Evolutionary conservation across 1,140 invertebrate species (phyloP), one percentile per base, ranked within the genome.

Genomic region (Lepidurus couesii): DNA sequence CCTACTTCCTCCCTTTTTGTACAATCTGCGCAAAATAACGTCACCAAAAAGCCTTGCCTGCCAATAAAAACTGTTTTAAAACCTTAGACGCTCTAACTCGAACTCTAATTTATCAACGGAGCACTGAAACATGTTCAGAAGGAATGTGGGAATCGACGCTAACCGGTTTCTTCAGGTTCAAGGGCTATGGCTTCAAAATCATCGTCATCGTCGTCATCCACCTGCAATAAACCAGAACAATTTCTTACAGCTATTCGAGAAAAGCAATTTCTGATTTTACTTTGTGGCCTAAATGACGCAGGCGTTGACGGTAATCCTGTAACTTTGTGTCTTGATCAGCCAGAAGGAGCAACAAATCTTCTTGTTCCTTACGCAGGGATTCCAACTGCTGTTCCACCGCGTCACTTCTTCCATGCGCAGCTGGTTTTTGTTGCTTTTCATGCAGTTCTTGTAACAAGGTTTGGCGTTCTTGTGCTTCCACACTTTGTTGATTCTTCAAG

Each of bases 301-400:
- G 85, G 82, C 88, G 87, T 82, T 89, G 86, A 85, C 91, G 93
- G 83, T 92, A 95, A 26, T 89, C 84, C 75, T 86, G 88, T 77
- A 95, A 85, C 87, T 92, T 93, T 3, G 86, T 84, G 82, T 95
- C 93, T 86, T 95, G 92, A 84, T 97, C 93, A 2, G 92, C 90
- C 47, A 98, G 86, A 76, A 98, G 85, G 82, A 93, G 90, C 24
- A 98, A 85, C 80, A 97, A 85, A 86, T 97, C 93, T 81, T 97
- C 95, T 84, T 97, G 95, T 84, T 98, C 95, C 83, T 92, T 95
- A 83, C 89, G 90, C 73, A 94, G 83, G 80, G 87, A 89, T 43
- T 91, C 89, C 79, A 95, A 82, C 80, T 95, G 90, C 0, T 85
- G 84, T 74, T 83, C 80, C 10, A 86, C 44, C 42, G 80, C 78